Conservation (phyloP, 1,140 invertebrate genomes). For the Megathymus violae region DNA sequence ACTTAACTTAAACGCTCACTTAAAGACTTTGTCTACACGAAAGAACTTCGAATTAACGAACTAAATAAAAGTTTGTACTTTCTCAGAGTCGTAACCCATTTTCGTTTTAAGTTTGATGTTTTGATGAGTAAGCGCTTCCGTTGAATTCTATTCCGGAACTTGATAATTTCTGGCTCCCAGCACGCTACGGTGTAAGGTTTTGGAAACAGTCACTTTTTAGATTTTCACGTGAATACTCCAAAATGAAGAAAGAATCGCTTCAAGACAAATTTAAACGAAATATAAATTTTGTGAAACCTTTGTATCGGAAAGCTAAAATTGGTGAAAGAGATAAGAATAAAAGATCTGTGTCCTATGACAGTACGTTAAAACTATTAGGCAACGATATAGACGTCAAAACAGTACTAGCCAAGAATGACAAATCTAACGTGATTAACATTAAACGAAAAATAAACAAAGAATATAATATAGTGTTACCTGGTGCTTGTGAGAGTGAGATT, state of each 20-base stretch:
- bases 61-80: slow-evolving; percentile 37
- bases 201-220: slow-evolving; percentile 49
- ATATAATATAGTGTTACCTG: slow-evolving; percentile 48
- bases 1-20: slow-evolving; percentile 33
- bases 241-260: slow-evolving; percentile 50
- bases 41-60: slow-evolving; percentile 36
- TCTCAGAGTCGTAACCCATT: slow-evolving; percentile 44
- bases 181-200: slow-evolving; percentile 47
- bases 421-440: slow-evolving; percentile 42
- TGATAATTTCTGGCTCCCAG: slow-evolving; percentile 57
- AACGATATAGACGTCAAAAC: slow-evolving; percentile 55
- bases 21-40: slow-evolving; percentile 35
- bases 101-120: slow-evolving; percentile 49
- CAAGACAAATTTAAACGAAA: slow-evolving; percentile 63
- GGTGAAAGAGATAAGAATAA: slow-evolving; percentile 43
- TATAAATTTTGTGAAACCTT: slow-evolving; percentile 61
- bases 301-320: slow-evolving; percentile 59
- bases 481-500: slow-evolving; percentile 45
- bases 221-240: slow-evolving; percentile 47
- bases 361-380: slow-evolving; percentile 58
- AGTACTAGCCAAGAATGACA: slow-evolving; percentile 44
- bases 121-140: slow-evolving; percentile 49
- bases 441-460: slow-evolving; percentile 45
- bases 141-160: slow-evolving; percentile 46
- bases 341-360: slow-evolving; percentile 52